phyloP scores from a whole-genome alignment of 2,888 invertebrate species.

The Agonopterix heracliana region DNA sequence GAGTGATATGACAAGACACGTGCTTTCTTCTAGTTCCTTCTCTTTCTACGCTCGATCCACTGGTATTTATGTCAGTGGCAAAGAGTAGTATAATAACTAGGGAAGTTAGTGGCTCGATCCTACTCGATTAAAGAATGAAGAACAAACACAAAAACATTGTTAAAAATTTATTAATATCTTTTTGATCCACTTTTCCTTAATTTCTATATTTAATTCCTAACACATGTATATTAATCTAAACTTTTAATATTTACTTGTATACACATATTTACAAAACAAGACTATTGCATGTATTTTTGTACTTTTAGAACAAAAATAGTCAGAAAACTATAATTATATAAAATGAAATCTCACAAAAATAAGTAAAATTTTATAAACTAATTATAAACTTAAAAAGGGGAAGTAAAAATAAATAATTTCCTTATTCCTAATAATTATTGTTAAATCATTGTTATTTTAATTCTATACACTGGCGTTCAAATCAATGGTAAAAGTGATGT shows the following conservation, averaged over 20 bases:
- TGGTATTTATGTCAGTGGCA: too few species aligned
- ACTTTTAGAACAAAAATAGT: conserved; percentile 16
- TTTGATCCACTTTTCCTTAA: conserved; percentile 43
- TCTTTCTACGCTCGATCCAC: too few species aligned
- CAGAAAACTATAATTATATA: conserved; percentile 16
- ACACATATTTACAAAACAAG: conserved; percentile 72
- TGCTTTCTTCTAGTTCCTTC: too few species aligned
- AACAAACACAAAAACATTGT: conserved; percentile 2
- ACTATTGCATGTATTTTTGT: conserved; percentile 42
- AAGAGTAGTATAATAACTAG: too few species aligned
- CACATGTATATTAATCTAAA: conserved; percentile 19
- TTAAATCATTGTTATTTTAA: conserved; percentile 10
- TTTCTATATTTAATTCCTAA: conserved; percentile 27
- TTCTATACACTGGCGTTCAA: conserved; percentile 43
- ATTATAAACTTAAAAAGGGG: conserved; percentile 6
- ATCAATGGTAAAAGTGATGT: conserved; percentile 39
- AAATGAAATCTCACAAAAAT: conserved; percentile 23
- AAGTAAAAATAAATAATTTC: conserved; percentile 43
- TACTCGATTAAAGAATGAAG: too few species aligned
- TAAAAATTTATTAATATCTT: conserved; percentile 27
- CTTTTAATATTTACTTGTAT: conserved; percentile 53
- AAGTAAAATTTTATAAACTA: conserved; percentile 12
- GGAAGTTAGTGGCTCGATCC: too few species aligned
- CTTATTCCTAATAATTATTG: conserved; percentile 18
- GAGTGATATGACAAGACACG: too few species aligned